Base-by-base conservation (phyloP, 1,140 invertebrate genomes). In the Temnothorax nylanderi region DNA sequence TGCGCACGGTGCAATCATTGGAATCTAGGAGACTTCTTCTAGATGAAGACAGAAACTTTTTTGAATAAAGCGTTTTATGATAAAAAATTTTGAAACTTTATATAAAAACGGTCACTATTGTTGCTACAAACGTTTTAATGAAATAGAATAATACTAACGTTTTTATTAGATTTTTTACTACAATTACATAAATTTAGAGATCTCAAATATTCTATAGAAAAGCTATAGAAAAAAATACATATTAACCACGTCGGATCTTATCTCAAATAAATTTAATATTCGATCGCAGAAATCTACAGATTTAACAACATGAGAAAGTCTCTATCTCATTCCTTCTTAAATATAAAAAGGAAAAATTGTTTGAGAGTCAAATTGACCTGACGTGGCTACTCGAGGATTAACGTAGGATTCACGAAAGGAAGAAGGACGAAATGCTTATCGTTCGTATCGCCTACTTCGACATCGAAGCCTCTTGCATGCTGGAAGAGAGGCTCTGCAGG, bases 391-490 rank as follows among this genome's bases (percentile, higher is more conserved):
- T 26, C 1, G 0, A 69, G 8, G 10, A 64, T 69, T 51, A 81
- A 56, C 34, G 8, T 7, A 72, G 51, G 1, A 41, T 82, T 65
- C 6, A 16, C 3, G 11, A 82, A 54, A 72, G 21, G 37, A 44
- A 85, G 37, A 56, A 86, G 49, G 67, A 60, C 69, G 3, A 74
- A 86, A 75, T 86, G 86, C 92, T 91, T 90, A 92, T 93, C 92
- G 90, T 91, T 92, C 81, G 82, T 89, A 92, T 91, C 76, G 85
- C 87, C 87, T 88, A 86, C 85, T 92, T 92, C 71, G 87, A 87
- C 60, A 76, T 89, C 41, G 89, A 56, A 90, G 81, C 64, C 81
- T 90, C 85, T 86, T 81, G 86, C 80, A 80, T 81, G 85, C 88
- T 91, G 81, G 72, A 78, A 54, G 89, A 89, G 41, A 78, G 87